Conservation (phyloP, 2,888 invertebrate genomes). For the Sialis fuliginosa region DNA sequence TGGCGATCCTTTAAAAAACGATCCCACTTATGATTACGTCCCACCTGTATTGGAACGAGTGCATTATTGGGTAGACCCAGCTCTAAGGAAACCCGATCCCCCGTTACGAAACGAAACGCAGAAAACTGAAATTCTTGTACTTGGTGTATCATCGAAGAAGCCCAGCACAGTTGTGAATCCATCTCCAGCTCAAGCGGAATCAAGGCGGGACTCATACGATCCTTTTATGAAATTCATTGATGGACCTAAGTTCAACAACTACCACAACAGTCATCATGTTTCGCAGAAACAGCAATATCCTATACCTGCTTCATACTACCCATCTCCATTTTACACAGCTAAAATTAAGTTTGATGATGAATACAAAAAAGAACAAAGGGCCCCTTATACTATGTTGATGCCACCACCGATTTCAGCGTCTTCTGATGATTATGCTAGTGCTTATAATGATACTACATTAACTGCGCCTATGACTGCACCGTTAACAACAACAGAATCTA, state of each 20-base stretch:
- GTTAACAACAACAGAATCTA: constrained; percentile 16
- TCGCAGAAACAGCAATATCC: constrained; percentile 19
- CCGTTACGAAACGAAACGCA: constrained; percentile 26
- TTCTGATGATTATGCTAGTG: constrained; percentile 10
- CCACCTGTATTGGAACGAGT: constrained; percentile 64
- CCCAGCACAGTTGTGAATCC: constrained; percentile 31
- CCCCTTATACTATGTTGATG: constrained; percentile 48
- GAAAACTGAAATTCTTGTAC: constrained; percentile 49
- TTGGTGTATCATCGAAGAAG: constrained; percentile 51
- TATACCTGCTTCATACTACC: constrained; percentile 25
- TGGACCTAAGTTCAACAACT: constrained; percentile 25
- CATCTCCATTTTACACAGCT: constrained; percentile 16
- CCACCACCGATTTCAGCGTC: constrained; percentile 40
- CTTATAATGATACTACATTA: constrained; percentile 9
- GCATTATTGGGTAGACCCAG: constrained; percentile 61
- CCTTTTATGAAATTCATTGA: constrained; percentile 30
- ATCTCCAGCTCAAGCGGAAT: constrained; percentile 15
- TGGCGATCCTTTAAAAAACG: constrained; percentile 66
- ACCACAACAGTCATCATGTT: constrained; percentile 19
- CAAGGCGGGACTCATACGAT: constrained; percentile 22
- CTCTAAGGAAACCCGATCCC: constrained; percentile 36
- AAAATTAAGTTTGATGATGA: constrained; percentile 30
- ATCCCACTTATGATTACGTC: constrained; percentile 72
- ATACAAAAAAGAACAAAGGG: constrained; percentile 20
- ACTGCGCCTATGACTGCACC: constrained; percentile 12